phyloP scores from a whole-genome alignment of 64 coral and sea anemone genomes.

The Montipora capricornis region DNA sequence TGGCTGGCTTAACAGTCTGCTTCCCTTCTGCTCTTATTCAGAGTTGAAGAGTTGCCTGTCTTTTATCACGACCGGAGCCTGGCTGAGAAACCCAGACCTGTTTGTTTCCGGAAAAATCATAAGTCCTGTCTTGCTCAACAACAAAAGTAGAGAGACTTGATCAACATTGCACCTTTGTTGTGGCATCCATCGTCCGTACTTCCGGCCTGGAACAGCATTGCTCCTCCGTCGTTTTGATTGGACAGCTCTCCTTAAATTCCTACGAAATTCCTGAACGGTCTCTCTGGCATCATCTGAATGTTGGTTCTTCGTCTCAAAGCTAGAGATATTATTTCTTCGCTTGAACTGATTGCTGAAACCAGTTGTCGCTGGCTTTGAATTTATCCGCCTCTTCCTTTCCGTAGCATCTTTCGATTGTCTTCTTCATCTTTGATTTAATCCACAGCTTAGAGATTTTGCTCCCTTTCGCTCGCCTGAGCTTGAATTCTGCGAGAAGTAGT shows the following conservation, averaged over 20 bases:
- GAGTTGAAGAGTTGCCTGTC: conserved; percentile 46
- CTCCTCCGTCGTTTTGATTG: conserved; percentile 51
- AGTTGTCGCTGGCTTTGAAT: conserved; percentile 59
- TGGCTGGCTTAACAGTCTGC: conserved; percentile 70
- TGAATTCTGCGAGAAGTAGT: conserved; percentile 61
- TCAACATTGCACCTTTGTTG: conserved; percentile 26
- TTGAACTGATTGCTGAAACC: conserved; percentile 57
- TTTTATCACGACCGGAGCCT: conserved; percentile 24
- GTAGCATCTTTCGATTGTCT: conserved; percentile 48
- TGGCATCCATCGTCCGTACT: conserved; percentile 34
- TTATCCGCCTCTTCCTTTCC: conserved; percentile 41
- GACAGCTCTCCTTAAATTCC: conserved; percentile 52
- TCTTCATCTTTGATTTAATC: conserved; percentile 72
- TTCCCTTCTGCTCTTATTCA: conserved; percentile 40
- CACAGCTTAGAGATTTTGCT: conserved; percentile 72
- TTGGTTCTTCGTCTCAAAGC: conserved; percentile 62
- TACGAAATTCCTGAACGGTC: conserved; percentile 56
- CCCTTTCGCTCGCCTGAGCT: conserved; percentile 64
- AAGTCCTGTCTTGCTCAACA: conserved; percentile 48
- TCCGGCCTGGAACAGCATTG: conserved; percentile 20
- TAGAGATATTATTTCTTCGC: conserved; percentile 40
- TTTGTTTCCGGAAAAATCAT: conserved; percentile 18
- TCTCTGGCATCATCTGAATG: conserved; percentile 51
- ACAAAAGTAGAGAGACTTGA: conserved; percentile 48
- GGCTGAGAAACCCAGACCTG: conserved; percentile 52